Evolutionary conservation across 2,113 vertebrate genomes (phyloP).

Genomic region (Myotis yumanensis): DNA sequence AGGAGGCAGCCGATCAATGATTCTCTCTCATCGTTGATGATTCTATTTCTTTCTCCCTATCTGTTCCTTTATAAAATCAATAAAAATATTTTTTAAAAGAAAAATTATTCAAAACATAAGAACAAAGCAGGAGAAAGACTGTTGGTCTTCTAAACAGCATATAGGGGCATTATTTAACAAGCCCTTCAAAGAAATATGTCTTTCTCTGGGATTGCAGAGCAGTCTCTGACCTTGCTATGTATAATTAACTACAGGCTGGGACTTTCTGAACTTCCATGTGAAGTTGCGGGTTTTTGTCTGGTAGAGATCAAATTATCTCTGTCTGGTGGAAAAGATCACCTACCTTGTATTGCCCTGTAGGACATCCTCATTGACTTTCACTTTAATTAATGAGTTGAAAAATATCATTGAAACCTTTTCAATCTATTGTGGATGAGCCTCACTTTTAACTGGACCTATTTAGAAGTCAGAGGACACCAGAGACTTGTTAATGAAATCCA

Average conservation of each 20-base stretch:
- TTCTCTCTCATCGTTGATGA: too few species aligned
- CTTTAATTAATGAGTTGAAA: constrained; percentile 45
- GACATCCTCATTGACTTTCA: constrained; percentile 7
- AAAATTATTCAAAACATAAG: constrained; percentile 12
- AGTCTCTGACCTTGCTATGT: constrained; percentile 22
- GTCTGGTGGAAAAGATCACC: constrained; percentile 2
- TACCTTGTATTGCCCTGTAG: not conserved
- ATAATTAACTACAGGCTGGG: not conserved
- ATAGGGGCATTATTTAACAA: not conserved
- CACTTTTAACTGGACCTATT: not conserved
- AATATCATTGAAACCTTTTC: constrained; percentile 29
- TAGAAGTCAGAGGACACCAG: not conserved
- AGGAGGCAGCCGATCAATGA: too few species aligned
- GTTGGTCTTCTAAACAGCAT: not conserved
- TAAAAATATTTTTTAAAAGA: not conserved
- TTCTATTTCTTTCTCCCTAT: too few species aligned
- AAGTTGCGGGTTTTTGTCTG: not conserved
- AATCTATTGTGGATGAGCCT: not conserved
- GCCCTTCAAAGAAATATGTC: not conserved
- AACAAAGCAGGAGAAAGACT: not conserved
- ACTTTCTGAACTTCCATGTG: not conserved
- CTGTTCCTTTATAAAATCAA: too few species aligned
- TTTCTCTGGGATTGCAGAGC: not conserved
- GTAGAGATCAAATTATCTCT: not conserved
- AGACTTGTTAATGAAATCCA: not conserved